Conservation (phyloP, 37 sponge, comb jelly and placozoan species). For the Haliclona indistincta region DNA sequence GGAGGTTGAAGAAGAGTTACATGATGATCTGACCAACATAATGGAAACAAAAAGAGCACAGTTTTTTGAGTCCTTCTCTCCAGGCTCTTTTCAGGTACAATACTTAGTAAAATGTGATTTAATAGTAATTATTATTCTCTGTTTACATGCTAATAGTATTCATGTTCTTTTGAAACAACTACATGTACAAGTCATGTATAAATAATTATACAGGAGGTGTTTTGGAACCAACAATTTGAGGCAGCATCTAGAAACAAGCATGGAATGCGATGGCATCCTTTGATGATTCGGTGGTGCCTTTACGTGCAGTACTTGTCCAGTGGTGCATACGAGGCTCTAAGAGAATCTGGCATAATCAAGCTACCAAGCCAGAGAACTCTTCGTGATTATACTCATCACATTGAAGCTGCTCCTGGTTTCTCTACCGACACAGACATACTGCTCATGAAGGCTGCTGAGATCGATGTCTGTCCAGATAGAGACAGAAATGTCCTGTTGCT, state of each 20-base stretch:
- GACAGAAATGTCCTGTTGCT: constrained; percentile 31
- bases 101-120: no score
- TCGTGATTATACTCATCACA: constrained; percentile 46
- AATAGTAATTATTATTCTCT: no score
- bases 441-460: constrained; percentile 18
- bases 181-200: no score
- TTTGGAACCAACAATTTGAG: constrained; percentile 46
- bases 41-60: no score
- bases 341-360: constrained; percentile 21
- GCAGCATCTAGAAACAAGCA: constrained; percentile 29
- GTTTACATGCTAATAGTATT: no score
- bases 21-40: no score
- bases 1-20: no score
- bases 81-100: no score
- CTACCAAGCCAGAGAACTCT: constrained; percentile 49
- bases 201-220: constrained; percentile 16
- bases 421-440: constrained; percentile 27
- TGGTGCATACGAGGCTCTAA: constrained; percentile 31
- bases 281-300: constrained; percentile 50
- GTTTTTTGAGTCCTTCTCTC: no score
- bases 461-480: not conserved
- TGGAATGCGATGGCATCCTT: constrained; percentile 47
- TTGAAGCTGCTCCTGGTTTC: constrained; percentile 22
- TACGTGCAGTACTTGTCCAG: constrained; percentile 21
- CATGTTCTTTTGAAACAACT: no score